These are phyloP conservation scores for Periparus ater DNA, from an alignment of 2,797 vertebrate genomes.

Conservation along the genomic window DNA sequence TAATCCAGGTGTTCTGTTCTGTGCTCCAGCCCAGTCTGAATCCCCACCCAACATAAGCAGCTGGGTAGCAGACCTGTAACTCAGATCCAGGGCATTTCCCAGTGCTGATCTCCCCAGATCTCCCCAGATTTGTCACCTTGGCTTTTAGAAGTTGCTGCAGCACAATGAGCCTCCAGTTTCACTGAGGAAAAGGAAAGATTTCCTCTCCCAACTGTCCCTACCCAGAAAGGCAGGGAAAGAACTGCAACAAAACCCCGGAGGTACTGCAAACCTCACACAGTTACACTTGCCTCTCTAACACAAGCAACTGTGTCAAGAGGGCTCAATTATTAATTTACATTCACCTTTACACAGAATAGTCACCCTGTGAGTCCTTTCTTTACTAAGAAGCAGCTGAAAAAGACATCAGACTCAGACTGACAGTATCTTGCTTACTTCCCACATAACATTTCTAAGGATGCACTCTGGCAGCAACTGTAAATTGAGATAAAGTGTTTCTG, in stretches of 20 bases:
- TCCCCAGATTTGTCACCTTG: not conserved
- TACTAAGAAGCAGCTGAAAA: not conserved
- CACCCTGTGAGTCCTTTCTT: not conserved
- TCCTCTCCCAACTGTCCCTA: not conserved
- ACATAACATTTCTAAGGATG: not conserved
- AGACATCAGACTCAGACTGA: not conserved
- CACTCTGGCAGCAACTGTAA: not conserved
- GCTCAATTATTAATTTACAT: not conserved
- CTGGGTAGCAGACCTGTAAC: not conserved
- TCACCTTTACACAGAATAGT: not conserved
- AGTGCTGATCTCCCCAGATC: not conserved
- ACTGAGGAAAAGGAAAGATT: not conserved
- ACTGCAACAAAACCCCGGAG: not conserved
- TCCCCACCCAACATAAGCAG: not conserved
- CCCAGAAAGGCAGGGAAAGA: not conserved
- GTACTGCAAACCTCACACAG: not conserved
- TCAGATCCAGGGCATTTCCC: not conserved
- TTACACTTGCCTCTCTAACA: not conserved
- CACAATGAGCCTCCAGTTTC: not conserved
- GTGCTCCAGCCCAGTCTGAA: fast-evolving
- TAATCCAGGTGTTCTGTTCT: constrained; percentile 33
- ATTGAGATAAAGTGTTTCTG: not conserved
- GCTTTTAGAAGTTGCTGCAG: not conserved
- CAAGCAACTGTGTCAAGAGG: not conserved
- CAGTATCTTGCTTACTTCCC: not conserved